These are phyloP conservation scores for Cryptotis parvus DNA, from an alignment of 2,113 vertebrate genomes.

Conservation along the genomic window DNA sequence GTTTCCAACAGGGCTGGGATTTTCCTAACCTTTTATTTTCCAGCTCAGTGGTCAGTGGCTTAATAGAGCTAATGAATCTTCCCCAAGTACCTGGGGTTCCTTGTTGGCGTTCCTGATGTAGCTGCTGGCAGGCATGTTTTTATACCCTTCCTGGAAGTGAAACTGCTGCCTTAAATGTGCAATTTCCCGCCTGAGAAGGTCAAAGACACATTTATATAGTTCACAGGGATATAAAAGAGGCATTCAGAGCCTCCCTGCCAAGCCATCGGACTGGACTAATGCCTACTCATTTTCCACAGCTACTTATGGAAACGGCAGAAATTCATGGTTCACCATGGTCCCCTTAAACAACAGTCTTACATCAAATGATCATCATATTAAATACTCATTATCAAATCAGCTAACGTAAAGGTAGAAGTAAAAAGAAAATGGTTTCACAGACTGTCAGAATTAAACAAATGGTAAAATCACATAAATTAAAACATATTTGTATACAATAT, in stretches of 20 bases:
- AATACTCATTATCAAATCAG: constrained; percentile 64
- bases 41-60: not conserved
- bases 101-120: constrained; percentile 32
- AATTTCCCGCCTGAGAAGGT: constrained; percentile 72
- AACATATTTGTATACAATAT: too few relatives aligned
- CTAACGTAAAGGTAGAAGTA: constrained; percentile 57
- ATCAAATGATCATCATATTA: constrained; percentile 57
- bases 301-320: constrained; percentile 31
- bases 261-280: constrained; percentile 56
- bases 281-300: constrained; percentile 57
- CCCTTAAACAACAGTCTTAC: constrained; percentile 41
- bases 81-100: constrained; percentile 40
- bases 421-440: constrained; percentile 65
- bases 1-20: not conserved
- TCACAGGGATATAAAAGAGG: constrained; percentile 61
- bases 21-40: constrained; percentile 32
- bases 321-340: constrained; percentile 52
- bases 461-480: constrained; percentile 51
- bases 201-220: constrained; percentile 71
- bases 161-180: constrained; percentile 68
- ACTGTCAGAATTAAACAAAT: constrained; percentile 59
- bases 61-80: constrained; percentile 65
- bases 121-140: constrained; percentile 55
- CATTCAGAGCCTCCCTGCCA: constrained; percentile 67
- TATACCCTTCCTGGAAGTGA: constrained; percentile 67